These are phyloP conservation scores for Lapara coniferarum DNA, from an alignment of 2,888 invertebrate species.

Conservation along the genomic window DNA sequence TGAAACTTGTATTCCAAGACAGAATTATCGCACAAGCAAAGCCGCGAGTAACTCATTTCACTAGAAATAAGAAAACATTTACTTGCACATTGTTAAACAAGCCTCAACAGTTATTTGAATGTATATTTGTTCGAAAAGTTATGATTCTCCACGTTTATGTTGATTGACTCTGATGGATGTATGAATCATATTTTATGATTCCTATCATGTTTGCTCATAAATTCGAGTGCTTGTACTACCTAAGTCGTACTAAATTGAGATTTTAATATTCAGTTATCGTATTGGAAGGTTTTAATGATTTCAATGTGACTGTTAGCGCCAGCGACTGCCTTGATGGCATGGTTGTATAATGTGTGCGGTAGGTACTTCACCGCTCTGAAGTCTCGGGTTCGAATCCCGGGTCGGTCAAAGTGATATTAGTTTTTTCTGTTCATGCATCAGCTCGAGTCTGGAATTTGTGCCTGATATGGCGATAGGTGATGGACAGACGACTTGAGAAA, in stretches of 20 bases:
- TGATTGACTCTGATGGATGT: slow-evolving; percentile 14
- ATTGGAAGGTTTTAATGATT: background rate
- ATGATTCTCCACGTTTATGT: slow-evolving; percentile 6
- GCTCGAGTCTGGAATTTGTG: too few relatives aligned
- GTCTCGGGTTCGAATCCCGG: too few relatives aligned
- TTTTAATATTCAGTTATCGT: background rate
- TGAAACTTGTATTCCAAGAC: background rate
- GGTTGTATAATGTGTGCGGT: too few relatives aligned
- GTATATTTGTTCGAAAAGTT: background rate
- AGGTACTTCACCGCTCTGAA: too few relatives aligned
- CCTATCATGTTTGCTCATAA: background rate
- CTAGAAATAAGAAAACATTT: background rate
- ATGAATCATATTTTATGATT: background rate
- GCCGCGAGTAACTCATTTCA: background rate
- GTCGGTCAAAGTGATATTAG: too few relatives aligned
- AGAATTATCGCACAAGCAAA: background rate
- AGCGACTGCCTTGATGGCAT: background rate
- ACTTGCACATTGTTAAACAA: background rate
- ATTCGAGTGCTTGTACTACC: background rate
- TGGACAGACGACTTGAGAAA: too few relatives aligned
- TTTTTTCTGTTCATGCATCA: too few relatives aligned
- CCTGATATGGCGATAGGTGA: too few relatives aligned
- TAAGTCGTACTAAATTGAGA: slow-evolving; percentile 6
- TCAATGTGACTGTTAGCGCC: background rate
- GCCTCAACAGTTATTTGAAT: too few relatives aligned